Conservation (phyloP, 2,113 vertebrate species). For the Capricornis sumatraensis region DNA sequence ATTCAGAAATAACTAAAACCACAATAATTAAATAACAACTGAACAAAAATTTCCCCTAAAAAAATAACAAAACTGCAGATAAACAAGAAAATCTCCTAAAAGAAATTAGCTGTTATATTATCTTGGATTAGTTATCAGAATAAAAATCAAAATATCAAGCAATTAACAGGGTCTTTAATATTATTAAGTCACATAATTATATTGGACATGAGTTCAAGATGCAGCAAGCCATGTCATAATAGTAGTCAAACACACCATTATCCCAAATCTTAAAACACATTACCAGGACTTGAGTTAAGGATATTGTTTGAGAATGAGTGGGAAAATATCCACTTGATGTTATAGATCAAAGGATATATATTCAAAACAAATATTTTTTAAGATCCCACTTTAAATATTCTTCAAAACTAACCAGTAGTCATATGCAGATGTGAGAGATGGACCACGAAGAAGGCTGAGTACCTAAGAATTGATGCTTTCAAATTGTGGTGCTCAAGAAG, state of each 20-base stretch:
- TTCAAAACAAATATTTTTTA: not conserved
- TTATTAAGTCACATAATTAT: not conserved
- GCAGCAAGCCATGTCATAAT: not conserved
- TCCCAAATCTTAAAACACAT: not conserved
- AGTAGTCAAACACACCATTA: not conserved
- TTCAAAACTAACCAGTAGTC: not conserved
- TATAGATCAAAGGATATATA: not conserved
- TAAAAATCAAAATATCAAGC: not conserved
- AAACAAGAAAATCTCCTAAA: not conserved
- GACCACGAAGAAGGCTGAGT: not conserved
- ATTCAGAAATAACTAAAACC: constrained; percentile 39
- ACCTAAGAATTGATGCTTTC: not conserved
- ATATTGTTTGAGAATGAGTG: not conserved
- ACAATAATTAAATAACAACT: not conserved
- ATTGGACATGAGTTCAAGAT: not conserved
- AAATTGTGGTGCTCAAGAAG: not conserved
- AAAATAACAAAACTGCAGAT: not conserved
- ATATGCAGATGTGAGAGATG: not conserved
- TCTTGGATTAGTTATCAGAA: not conserved
- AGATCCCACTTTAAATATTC: not conserved
- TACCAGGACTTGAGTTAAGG: not conserved
- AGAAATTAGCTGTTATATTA: not conserved
- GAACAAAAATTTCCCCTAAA: not conserved
- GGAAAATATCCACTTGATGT: not conserved
- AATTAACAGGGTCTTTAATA: not conserved